Evolutionary conservation across 2,797 vertebrate species (phyloP).

Genomic region (Lepilemur septentrionalis): DNA sequence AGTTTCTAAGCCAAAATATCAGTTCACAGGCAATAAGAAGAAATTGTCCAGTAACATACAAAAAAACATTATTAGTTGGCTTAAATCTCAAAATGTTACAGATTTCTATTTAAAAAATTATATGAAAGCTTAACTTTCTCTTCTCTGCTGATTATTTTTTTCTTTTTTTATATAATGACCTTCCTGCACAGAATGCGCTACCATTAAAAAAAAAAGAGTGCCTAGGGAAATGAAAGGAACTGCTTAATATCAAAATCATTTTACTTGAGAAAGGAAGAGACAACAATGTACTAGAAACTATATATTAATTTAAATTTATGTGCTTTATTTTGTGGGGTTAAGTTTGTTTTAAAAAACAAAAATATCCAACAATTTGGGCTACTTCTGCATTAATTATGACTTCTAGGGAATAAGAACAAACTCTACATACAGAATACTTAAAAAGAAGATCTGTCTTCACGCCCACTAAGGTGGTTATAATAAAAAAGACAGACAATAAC

Average conservation of each 20-base stretch:
- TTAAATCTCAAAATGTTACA: constrained; percentile 83
- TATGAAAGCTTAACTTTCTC: constrained; percentile 84
- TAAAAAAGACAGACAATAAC: not conserved
- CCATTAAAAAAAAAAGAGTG: constrained; percentile 87
- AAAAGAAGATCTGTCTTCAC: not conserved
- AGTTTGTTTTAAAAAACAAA: constrained; percentile 78
- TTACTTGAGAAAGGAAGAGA: constrained; percentile 86
- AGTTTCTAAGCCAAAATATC: constrained; percentile 71
- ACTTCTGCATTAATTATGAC: constrained; percentile 42
- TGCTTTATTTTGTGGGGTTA: constrained; percentile 82
- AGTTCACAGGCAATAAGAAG: constrained; percentile 43
- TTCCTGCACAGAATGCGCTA: constrained; percentile 87
- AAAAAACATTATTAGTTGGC: constrained; percentile 80
- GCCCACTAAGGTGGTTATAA: not conserved
- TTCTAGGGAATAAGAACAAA: constrained; percentile 63
- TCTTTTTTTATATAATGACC: constrained; percentile 84
- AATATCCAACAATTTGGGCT: constrained; percentile 59
- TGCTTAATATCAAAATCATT: constrained; percentile 85
- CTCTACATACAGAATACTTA: constrained; percentile 56
- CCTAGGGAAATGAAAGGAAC: constrained; percentile 87
- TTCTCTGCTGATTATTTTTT: constrained; percentile 85
- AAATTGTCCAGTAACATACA: constrained; percentile 24
- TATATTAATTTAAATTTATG: constrained; percentile 82
- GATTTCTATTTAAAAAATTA: constrained; percentile 85
- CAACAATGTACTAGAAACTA: constrained; percentile 84